phyloP scores from a whole-genome alignment of 2,888 invertebrate species.

The Metellina segmentata region DNA sequence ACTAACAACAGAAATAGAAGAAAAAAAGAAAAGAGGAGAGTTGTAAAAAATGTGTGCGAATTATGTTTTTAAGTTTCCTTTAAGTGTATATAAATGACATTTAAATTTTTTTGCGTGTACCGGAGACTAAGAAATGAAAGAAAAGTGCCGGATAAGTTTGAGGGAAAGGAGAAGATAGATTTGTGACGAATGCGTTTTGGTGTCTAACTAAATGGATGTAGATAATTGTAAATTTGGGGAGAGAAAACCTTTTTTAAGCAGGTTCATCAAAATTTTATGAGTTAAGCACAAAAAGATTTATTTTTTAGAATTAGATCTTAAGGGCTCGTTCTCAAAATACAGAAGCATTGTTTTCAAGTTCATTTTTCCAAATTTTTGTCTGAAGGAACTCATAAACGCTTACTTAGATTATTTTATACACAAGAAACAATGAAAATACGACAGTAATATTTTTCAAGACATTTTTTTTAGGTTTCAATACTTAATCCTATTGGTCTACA shows the following conservation, averaged over 20 bases:
- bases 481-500: too few species aligned
- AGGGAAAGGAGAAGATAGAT: slow-evolving; percentile 40
- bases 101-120: slow-evolving; percentile 46
- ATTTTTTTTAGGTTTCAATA: too few species aligned
- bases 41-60: slow-evolving; percentile 17
- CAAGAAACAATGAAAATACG: too few species aligned
- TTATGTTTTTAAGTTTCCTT: slow-evolving; percentile 69
- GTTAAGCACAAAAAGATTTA: slow-evolving; percentile 14
- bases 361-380: not conserved
- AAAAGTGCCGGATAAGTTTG: slow-evolving; percentile 37
- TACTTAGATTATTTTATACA: too few species aligned
- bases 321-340: slow-evolving; percentile 3
- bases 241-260: slow-evolving; percentile 30
- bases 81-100: slow-evolving; percentile 73
- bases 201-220: slow-evolving; percentile 46
- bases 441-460: too few species aligned
- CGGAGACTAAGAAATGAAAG: slow-evolving; percentile 34
- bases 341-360: not conserved
- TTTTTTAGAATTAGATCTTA: not conserved
- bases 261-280: slow-evolving; percentile 52
- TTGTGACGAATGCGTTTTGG: slow-evolving; percentile 40
- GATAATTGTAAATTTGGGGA: slow-evolving; percentile 47
- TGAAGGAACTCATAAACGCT: too few species aligned
- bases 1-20: slow-evolving; percentile 8
- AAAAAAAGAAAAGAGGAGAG: slow-evolving; percentile 11